phyloP scores from a whole-genome alignment of 2,797 vertebrate species.

The Oryzias sinensis region DNA sequence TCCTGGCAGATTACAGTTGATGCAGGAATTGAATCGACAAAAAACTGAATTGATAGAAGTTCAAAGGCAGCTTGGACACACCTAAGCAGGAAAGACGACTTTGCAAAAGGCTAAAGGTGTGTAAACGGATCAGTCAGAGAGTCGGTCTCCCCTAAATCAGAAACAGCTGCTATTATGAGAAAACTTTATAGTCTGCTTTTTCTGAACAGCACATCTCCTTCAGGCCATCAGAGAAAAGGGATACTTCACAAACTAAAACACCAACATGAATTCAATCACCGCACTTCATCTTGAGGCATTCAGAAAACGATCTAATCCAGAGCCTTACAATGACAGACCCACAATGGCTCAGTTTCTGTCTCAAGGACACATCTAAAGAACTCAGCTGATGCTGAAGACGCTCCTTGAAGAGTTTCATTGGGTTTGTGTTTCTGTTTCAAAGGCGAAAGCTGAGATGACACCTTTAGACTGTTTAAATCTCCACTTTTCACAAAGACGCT shows the following conservation, averaged over 20 bases:
- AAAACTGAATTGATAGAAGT: constrained; percentile 35
- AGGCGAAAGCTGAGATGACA: constrained; percentile 3
- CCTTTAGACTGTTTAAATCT: background rate
- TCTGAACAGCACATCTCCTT: constrained; percentile 26
- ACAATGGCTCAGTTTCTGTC: constrained; percentile 36
- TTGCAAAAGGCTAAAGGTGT: constrained; percentile 31
- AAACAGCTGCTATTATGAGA: constrained; percentile 37
- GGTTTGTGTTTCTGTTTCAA: background rate
- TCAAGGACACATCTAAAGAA: constrained; percentile 40
- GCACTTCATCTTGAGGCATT: constrained; percentile 43
- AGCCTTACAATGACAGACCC: constrained; percentile 21
- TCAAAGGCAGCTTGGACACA: constrained; percentile 38
- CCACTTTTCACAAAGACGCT: constrained; percentile 7
- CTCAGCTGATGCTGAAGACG: constrained; percentile 7
- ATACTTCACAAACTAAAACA: constrained; percentile 46
- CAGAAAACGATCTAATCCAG: constrained; percentile 28
- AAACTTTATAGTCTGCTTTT: constrained; percentile 38
- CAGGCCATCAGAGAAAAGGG: constrained; percentile 38
- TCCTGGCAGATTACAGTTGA: constrained; percentile 43
- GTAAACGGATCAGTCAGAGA: constrained; percentile 40
- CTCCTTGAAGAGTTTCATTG: background rate
- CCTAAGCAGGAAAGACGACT: constrained; percentile 60
- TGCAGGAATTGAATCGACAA: constrained; percentile 20
- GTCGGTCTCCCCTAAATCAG: constrained; percentile 26
- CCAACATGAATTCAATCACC: constrained; percentile 35